Conservation (phyloP, 2,888 invertebrate species). For the Ephialtes manifestator region DNA sequence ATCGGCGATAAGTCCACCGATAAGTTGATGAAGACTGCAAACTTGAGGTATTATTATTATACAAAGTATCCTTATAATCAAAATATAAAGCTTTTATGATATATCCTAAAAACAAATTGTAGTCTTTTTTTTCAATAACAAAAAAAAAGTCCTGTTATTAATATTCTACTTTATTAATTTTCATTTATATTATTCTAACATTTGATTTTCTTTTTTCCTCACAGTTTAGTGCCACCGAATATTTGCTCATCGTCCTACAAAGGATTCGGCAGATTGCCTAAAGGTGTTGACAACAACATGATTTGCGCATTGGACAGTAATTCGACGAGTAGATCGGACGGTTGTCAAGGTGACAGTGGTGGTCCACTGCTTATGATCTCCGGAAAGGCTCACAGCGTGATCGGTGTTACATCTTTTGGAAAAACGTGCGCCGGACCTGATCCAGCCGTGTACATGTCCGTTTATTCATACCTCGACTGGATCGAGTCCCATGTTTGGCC, state of each 20-base stretch:
- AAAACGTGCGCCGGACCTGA: slow-evolving; percentile 77
- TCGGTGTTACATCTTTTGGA: slow-evolving; percentile 82
- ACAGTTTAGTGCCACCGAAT: slow-evolving; percentile 74
- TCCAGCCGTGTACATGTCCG: slow-evolving; percentile 81
- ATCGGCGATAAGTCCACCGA: slow-evolving; percentile 66
- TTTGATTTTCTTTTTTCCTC: background rate
- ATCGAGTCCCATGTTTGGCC: slow-evolving; percentile 82
- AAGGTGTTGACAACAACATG: slow-evolving; percentile 78
- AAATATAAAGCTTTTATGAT: too few relatives aligned
- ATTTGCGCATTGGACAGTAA: slow-evolving; percentile 79
- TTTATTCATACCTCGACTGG: slow-evolving; percentile 80
- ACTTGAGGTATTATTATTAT: slow-evolving; percentile 74
- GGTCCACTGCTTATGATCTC: slow-evolving; percentile 79
- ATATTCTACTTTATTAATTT: background rate
- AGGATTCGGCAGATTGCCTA: slow-evolving; percentile 70
- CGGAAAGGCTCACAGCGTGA: slow-evolving; percentile 69
- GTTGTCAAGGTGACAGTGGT: slow-evolving; percentile 82
- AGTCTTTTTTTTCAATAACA: too few relatives aligned
- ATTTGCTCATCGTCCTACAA: slow-evolving; percentile 74
- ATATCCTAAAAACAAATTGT: too few relatives aligned
- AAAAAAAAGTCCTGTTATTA: background rate
- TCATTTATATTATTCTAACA: background rate
- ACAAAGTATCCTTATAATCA: background rate
- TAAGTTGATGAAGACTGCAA: slow-evolving; percentile 77
- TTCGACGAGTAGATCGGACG: slow-evolving; percentile 74